Conservation (phyloP, 2,113 vertebrate genomes). For the Eublepharis macularius region DNA sequence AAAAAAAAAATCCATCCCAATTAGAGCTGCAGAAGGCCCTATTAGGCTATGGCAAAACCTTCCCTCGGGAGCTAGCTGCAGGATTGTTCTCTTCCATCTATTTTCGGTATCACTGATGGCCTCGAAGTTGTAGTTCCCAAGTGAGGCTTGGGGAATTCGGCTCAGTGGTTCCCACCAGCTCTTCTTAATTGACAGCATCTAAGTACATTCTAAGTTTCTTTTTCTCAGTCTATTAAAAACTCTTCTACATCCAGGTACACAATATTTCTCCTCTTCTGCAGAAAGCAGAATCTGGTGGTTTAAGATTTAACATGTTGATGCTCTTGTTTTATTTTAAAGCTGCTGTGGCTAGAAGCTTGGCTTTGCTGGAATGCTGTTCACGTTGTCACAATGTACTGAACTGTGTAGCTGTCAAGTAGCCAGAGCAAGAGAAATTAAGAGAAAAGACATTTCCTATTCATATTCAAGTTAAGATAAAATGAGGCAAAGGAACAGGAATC, state of each 20-base stretch:
- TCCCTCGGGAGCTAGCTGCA: conserved; percentile 7
- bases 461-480: background rate
- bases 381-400: background rate
- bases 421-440: background rate
- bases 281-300: background rate
- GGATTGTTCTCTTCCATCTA: background rate
- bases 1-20: background rate
- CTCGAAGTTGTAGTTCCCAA: background rate
- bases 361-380: conserved; percentile 35
- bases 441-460: background rate
- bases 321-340: conserved; percentile 48
- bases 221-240: background rate
- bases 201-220: conserved; percentile 6
- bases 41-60: background rate
- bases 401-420: conserved; percentile 9
- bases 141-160: background rate
- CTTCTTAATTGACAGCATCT: background rate
- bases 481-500: background rate
- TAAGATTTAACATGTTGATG: conserved; percentile 35
- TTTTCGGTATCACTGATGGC: background rate
- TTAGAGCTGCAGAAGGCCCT: conserved; percentile 7
- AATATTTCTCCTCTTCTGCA: conserved; percentile 5
- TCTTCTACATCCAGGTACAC: conserved; percentile 2
- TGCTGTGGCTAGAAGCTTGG: conserved; percentile 1
- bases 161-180: background rate